Base-by-base conservation (phyloP, 2,113 vertebrate genomes). In the Eublepharis macularius region DNA sequence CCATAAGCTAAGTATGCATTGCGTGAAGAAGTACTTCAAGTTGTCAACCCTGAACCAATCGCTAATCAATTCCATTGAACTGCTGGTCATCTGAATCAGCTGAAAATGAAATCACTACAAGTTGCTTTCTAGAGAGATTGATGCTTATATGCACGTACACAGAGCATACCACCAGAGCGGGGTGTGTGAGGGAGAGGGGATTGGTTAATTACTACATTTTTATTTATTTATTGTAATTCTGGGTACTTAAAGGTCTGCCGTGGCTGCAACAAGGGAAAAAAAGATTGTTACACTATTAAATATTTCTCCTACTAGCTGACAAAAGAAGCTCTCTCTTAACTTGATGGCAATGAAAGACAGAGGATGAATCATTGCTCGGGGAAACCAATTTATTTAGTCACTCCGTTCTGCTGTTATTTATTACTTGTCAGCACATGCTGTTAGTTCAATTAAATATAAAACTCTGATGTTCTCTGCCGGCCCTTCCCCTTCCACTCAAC, bases 371-470 rank as follows among this genome's bases (percentile, higher is more conserved):
- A 96, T 70, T 96, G 96, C 96, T 96, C 88, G 91, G 95, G 94
- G 94, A 97, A 98, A 97, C 93, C 96, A 97, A 97, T 98, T 98
- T 94, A 97, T 97, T 97, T 96, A 98, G 97, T 97, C 94, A 96
- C 94, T 97, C 92, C 87, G 91, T 95, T 95, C 94, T 86, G 65
- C 91, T 84, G 93, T 98, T 98, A 98, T 98, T 98, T 98, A 98
- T 98, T 97, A 96, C 95, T 96, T 97, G 96, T 97, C 97, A 98
- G 95, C 94, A 94, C 89, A 96, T 92, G 94, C 95, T 96, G 94
- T 96, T 97, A 96, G 95, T 96, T 97, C 96, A 97, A 97, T 97
- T 98, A 98, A 96, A 97, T 96, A 97, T 90, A 95, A 95, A 92
- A 96, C 92, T 80, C 81, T 93, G 57, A 94, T 94, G 80, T 92